phyloP scores from a whole-genome alignment of 2,113 vertebrate species.

The Mastomys coucha region DNA sequence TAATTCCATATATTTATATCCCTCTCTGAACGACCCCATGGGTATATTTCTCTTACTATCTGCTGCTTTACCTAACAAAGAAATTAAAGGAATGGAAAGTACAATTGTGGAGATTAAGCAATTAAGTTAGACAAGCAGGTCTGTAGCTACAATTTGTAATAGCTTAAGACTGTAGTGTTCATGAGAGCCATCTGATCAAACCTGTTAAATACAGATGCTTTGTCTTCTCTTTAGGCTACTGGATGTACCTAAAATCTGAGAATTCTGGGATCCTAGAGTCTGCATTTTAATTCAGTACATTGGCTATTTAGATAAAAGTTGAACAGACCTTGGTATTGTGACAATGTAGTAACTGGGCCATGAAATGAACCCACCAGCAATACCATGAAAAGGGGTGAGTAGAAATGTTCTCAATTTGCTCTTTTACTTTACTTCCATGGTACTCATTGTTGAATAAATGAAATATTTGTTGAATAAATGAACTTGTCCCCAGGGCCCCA shows the following conservation, averaged over 20 bases:
- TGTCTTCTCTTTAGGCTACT: background rate
- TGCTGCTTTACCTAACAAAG: background rate
- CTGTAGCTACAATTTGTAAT: background rate
- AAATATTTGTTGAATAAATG: slow-evolving; percentile 70
- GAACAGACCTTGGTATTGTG: background rate
- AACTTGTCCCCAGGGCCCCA: slow-evolving; percentile 50
- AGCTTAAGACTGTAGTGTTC: background rate
- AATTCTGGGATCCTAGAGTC: background rate
- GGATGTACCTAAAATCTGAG: background rate
- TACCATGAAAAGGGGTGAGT: background rate
- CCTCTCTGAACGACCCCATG: background rate
- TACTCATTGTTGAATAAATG: slow-evolving; percentile 45
- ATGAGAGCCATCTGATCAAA: background rate
- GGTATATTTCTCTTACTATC: background rate
- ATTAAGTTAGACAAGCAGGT: background rate
- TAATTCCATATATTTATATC: background rate
- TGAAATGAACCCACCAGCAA: background rate
- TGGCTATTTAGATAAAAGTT: background rate
- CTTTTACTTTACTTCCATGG: background rate
- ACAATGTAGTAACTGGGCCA: background rate
- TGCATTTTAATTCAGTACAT: background rate
- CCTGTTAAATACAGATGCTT: background rate
- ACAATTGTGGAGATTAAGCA: background rate
- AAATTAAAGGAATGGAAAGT: background rate
- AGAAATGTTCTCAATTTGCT: background rate